Percentiles rank a stretch among this genome's conserved stretches.
phyloP scores from a whole-genome alignment of 2,113 vertebrate genomes.

The Reinhardtius hippoglossoides region DNA sequence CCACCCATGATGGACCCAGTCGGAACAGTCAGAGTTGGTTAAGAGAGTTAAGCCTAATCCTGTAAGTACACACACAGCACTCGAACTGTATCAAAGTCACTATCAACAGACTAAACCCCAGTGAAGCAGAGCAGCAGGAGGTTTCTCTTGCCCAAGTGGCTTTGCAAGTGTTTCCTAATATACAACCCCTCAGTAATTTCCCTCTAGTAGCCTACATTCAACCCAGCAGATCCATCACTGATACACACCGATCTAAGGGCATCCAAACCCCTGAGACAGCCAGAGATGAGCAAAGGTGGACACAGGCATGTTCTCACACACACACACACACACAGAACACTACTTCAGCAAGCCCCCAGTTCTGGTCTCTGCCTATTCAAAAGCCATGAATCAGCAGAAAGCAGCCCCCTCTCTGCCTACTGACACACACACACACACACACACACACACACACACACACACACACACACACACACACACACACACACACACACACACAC shows the following conservation, averaged over 20 bases:
- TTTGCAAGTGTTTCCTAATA: too few relatives aligned
- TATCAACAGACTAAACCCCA: too few relatives aligned
- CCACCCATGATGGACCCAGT: too few relatives aligned
- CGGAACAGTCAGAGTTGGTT: too few relatives aligned
- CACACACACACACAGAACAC: too few relatives aligned
- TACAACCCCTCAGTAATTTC: background rate
- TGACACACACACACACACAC: slow-evolving; percentile 29
- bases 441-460: slow-evolving; percentile 31
- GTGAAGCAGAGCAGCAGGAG: slow-evolving; percentile 8
- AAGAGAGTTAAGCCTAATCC: too few relatives aligned
- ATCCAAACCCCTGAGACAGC: slow-evolving; percentile 31
- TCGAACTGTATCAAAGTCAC: too few relatives aligned
- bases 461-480: slow-evolving; percentile 39
- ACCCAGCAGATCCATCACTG: slow-evolving; percentile 45
- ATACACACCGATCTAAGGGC: slow-evolving; percentile 4
- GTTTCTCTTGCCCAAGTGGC: background rate
- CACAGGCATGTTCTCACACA: too few relatives aligned
- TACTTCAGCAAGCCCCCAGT: slow-evolving; percentile 43
- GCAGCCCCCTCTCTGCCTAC: slow-evolving; percentile 2
- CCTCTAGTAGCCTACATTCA: slow-evolving; percentile 50
- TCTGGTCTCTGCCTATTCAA: slow-evolving; percentile 37
- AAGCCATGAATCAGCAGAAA: slow-evolving; percentile 70
- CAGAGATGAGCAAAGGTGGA: background rate
- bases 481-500: background rate
- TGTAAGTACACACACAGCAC: too few relatives aligned